Evolutionary conservation across 2,113 vertebrate species (phyloP).

Genomic region (Anseranas semipalmata): DNA sequence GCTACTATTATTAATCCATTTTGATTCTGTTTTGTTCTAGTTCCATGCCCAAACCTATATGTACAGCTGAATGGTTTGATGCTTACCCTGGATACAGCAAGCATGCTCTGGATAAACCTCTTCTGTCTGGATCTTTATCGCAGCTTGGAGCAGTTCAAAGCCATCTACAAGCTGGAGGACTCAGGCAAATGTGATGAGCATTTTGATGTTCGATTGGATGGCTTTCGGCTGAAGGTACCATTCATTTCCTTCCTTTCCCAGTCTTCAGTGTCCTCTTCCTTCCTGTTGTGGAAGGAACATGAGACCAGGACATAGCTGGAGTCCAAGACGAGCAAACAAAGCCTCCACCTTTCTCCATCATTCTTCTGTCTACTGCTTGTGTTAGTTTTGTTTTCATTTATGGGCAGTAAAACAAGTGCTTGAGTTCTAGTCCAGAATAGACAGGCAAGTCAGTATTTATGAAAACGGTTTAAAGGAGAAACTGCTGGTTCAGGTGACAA

Average conservation of each 20-base stretch:
- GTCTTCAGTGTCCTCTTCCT: background rate
- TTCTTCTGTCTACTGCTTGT: background rate
- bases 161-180: constrained; percentile 92
- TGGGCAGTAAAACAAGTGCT: background rate
- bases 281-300: background rate
- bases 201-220: constrained; percentile 88
- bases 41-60: constrained; percentile 93
- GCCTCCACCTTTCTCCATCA: background rate
- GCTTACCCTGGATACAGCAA: constrained; percentile 87
- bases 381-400: background rate
- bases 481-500: background rate
- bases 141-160: constrained; percentile 94
- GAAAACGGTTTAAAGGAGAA: background rate
- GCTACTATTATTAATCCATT: background rate
- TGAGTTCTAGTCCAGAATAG: background rate
- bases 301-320: background rate
- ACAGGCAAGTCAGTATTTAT: background rate
- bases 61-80: constrained; percentile 89
- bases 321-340: background rate
- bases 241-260: background rate
- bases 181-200: constrained; percentile 87
- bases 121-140: constrained; percentile 91
- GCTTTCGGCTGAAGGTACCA: constrained; percentile 86
- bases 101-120: constrained; percentile 93
- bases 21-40: constrained; percentile 68